These are phyloP conservation scores for Austrolebias charrua DNA, from an alignment of 2,797 vertebrate genomes.

Conservation along the genomic window DNA sequence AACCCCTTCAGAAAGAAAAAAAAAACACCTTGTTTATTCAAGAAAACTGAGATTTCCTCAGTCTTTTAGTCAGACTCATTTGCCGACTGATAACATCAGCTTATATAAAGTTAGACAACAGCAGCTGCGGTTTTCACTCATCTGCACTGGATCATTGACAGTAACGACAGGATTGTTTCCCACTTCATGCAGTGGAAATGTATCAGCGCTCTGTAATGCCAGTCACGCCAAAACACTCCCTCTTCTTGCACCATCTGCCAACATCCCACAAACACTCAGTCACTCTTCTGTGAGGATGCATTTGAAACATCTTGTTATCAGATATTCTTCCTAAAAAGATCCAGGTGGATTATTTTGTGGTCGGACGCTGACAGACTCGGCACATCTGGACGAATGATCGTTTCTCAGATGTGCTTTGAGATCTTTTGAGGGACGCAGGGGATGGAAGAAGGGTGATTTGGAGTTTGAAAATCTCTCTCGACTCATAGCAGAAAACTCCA, in stretches of 20 bases:
- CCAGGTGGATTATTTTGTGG: slow-evolving; percentile 15
- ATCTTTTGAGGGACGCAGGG: slow-evolving; percentile 52
- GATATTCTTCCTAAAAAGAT: slow-evolving; percentile 11
- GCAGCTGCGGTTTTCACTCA: slow-evolving; percentile 65
- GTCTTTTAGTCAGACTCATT: slow-evolving; percentile 13
- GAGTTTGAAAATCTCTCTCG: slow-evolving; percentile 47
- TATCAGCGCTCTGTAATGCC: slow-evolving; percentile 34
- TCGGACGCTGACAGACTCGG: slow-evolving; percentile 26
- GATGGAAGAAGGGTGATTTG: slow-evolving; percentile 36
- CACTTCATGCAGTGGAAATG: slow-evolving; percentile 62
- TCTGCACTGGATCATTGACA: slow-evolving; percentile 56
- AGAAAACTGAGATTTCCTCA: slow-evolving; percentile 1
- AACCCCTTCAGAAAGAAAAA: background rate
- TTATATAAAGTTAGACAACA: slow-evolving; percentile 30
- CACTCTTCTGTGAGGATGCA: slow-evolving; percentile 18
- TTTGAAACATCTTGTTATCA: slow-evolving; percentile 28
- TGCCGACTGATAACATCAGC: slow-evolving; percentile 11
- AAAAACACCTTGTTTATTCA: background rate
- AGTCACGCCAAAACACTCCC: slow-evolving; percentile 42
- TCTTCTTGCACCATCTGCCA: slow-evolving; percentile 28
- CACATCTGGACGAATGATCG: slow-evolving; percentile 44
- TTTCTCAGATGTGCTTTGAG: slow-evolving; percentile 35
- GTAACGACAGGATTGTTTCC: slow-evolving; percentile 61
- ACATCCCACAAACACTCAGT: slow-evolving; percentile 23
- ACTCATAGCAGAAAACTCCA: slow-evolving; percentile 24